Evolutionary conservation across 2,888 invertebrate genomes (phyloP).

Genomic region (Cheilosia soror): DNA sequence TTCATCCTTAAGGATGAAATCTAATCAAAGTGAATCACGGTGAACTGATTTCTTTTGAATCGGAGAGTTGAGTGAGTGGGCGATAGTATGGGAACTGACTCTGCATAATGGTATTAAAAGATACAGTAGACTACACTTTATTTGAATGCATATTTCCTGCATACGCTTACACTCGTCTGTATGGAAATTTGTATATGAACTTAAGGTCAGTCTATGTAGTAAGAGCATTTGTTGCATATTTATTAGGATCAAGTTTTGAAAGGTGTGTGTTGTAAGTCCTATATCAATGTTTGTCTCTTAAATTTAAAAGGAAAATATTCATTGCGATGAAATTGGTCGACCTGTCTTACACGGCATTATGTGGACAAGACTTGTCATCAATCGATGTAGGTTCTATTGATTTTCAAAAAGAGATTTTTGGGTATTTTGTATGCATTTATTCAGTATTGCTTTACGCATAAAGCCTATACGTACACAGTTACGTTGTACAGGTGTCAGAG

Average conservation of each 20-base stretch:
- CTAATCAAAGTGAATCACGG: conserved; percentile 71
- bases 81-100: conserved; percentile 2
- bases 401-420: too few species aligned
- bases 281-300: not conserved
- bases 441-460: too few species aligned
- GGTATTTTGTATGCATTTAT: too few species aligned
- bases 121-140: conserved; percentile 9
- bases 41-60: conserved; percentile 63
- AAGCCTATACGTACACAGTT: too few species aligned
- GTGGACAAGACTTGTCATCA: too few species aligned
- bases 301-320: not conserved
- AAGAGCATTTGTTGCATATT: not conserved
- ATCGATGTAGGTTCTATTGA: too few species aligned
- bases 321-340: not conserved
- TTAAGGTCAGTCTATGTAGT: not conserved
- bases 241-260: not conserved
- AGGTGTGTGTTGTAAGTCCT: not conserved
- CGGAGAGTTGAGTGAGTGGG: not conserved
- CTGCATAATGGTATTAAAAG: conserved; percentile 37
- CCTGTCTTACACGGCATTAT: not conserved
- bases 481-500: too few species aligned
- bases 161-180: not conserved
- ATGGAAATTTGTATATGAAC: not conserved
- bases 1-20: conserved; percentile 52
- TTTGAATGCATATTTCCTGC: conserved; percentile 20